These are phyloP conservation scores for Tragelaphus strepsiceros DNA, from an alignment of 2,113 vertebrate species.

Conservation along the genomic window DNA sequence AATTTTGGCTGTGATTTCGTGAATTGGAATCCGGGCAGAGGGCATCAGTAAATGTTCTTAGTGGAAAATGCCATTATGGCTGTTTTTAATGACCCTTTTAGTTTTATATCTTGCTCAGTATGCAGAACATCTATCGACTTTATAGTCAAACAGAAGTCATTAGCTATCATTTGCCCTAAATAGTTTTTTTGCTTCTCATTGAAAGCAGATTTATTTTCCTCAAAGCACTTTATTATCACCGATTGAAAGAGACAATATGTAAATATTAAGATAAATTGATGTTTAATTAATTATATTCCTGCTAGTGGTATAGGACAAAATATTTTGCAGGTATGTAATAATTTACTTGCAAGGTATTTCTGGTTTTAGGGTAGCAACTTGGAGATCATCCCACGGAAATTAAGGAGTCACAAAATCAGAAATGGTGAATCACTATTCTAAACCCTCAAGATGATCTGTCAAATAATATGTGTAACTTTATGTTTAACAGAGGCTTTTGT, in stretches of 20 bases:
- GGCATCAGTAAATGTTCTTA: background rate
- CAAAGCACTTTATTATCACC: background rate
- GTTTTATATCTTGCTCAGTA: slow-evolving; percentile 31
- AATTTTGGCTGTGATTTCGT: slow-evolving; percentile 1
- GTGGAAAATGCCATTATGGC: slow-evolving; percentile 6
- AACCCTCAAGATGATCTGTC: background rate
- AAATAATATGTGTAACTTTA: background rate
- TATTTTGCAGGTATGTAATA: background rate
- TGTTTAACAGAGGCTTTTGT: background rate
- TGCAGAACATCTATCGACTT: background rate
- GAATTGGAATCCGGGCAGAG: background rate
- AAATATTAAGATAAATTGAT: background rate
- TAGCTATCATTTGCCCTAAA: slow-evolving; percentile 22
- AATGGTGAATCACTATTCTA: background rate
- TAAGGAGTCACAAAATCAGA: background rate
- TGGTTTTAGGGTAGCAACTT: background rate
- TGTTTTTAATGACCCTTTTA: slow-evolving; percentile 1
- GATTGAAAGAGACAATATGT: background rate
- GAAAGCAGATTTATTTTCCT: slow-evolving; percentile 33
- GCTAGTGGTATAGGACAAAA: background rate
- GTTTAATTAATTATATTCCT: background rate
- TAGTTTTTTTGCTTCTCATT: slow-evolving; percentile 2
- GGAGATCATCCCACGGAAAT: background rate
- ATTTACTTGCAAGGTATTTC: background rate
- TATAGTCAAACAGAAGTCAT: slow-evolving; percentile 12